These are phyloP conservation scores for Odontomachus brunneus DNA, from an alignment of 1,140 invertebrate genomes.

Conservation along the genomic window DNA sequence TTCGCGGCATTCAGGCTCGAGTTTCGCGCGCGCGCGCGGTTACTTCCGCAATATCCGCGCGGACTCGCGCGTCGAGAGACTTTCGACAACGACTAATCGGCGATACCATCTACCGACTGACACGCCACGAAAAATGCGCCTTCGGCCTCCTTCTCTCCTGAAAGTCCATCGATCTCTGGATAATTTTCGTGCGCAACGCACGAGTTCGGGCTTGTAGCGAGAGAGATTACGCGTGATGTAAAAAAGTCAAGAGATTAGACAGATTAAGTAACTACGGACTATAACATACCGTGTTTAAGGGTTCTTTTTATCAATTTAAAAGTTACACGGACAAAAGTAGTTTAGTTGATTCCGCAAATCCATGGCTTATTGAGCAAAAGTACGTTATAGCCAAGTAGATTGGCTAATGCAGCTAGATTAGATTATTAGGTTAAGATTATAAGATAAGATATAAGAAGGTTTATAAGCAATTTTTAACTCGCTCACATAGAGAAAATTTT, in stretches of 20 bases:
- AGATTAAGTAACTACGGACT: constrained; percentile 11
- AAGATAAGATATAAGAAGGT: no score
- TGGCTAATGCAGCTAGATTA: no score
- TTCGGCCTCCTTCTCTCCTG: neutral
- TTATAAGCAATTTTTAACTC: no score
- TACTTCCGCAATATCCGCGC: constrained; percentile 51
- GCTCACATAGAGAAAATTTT: no score
- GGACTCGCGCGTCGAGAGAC: neutral
- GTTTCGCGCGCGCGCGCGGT: neutral
- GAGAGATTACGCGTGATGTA: constrained; percentile 1
- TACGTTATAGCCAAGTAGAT: no score
- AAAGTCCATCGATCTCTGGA: neutral
- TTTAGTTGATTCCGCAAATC: no score
- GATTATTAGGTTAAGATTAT: no score
- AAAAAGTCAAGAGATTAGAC: constrained; percentile 28
- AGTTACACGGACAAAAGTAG: no score
- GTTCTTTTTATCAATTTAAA: constrained; percentile 26
- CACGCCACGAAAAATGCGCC: constrained; percentile 39
- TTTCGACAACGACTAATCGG: constrained; percentile 50
- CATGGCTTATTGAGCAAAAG: no score
- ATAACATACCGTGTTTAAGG: neutral
- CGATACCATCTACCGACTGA: neutral
- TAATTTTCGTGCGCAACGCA: neutral
- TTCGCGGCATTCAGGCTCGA: neutral
- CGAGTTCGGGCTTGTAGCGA: neutral